Evolutionary conservation across 2,113 vertebrate species (phyloP), one percentile per base, ranked within the genome.

Genomic region (Cephalopholis sonnerati): DNA sequence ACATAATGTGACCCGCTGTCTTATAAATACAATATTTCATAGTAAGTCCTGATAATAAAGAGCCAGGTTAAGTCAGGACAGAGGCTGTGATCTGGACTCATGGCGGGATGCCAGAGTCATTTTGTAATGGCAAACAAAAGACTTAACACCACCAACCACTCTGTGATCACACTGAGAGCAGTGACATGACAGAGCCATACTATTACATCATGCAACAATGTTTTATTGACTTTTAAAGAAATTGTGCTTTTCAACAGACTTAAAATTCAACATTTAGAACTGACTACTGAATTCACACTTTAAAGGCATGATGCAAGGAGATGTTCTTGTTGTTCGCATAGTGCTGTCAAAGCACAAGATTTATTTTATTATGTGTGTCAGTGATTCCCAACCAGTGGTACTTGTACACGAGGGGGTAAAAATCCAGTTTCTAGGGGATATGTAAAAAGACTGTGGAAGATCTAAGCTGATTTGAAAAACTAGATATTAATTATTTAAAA

Each of bases 151-250:
- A 17, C 44, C 17, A 57, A 71, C 13, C 54, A 22, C 66, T 70
- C 51, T 25, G 3, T 81, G 24, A 77, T 85, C 51, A 59, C 3
- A 15, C 22, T 48, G 39, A 74, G 24, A 53, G 65, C 63, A 69
- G 50, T n/a, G 61, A 72, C 32, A 17, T 10, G 5, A 2, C 2
- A 54, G 62, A 53, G 55, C 16, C 58, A 51, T 55, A 3, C 61
- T 20, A 29, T 55, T 55, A 55, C 48, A 39, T 44, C 7, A 64
- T 71, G 50, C 15, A 2, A 64, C 25, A 36, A 13, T 41, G 53
- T 78, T 64, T 74, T 13, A 69, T 9, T 46, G 50, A 44, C 5
- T 63, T 50, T 63, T 9, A 74, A 69, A 57, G 4, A 36, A 46
- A 77, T 36, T 16, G 53, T 41, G 46, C 63, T 63, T 69, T 50